A percentile compares a stretch with the other conserved stretches of the same genome.
Evolutionary conservation across 2,797 vertebrate genomes (phyloP).

Genomic region (Gallinago nigripennis): DNA sequence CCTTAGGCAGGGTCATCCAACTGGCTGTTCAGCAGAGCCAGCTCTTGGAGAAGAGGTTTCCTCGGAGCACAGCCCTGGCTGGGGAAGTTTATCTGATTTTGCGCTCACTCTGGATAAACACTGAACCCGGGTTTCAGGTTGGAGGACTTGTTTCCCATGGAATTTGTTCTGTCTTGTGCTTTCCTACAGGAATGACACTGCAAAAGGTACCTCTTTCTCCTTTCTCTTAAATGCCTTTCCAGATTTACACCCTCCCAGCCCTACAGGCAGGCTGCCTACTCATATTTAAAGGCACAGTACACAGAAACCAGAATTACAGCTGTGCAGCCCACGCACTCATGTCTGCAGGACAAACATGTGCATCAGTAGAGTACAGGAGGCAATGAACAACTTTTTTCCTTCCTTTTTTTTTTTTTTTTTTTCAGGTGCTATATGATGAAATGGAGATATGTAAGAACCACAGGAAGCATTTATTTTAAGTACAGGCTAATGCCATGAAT

Average conservation of each 20-base stretch:
- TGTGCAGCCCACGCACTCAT: slow-evolving; percentile 9
- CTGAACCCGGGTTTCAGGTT: not conserved
- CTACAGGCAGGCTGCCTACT: slow-evolving; percentile 52
- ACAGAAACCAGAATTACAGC: slow-evolving; percentile 49
- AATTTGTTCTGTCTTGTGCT: slow-evolving; percentile 26
- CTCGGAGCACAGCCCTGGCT: not conserved
- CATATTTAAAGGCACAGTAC: slow-evolving; percentile 40
- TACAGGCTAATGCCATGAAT: slow-evolving; percentile 49
- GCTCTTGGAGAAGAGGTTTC: not conserved
- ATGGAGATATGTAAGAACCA: slow-evolving; percentile 48
- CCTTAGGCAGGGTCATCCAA: not conserved
- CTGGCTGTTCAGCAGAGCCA: not conserved
- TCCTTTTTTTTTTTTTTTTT: not conserved
- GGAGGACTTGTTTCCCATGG: not conserved
- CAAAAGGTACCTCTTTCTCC: slow-evolving; percentile 15
- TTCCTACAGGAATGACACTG: slow-evolving; percentile 39
- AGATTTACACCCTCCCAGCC: slow-evolving; percentile 39
- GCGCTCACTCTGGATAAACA: not conserved
- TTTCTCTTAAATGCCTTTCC: slow-evolving; percentile 42
- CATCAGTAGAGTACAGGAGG: not conserved
- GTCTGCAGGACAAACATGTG: slow-evolving; percentile 49
- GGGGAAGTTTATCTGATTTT: not conserved
- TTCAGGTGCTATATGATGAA: slow-evolving; percentile 48
- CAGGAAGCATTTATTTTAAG: slow-evolving; percentile 66
- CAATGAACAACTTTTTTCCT: slow-evolving; percentile 1